Conservation (phyloP, 2,888 invertebrate species). For the Drosophila borealis region DNA sequence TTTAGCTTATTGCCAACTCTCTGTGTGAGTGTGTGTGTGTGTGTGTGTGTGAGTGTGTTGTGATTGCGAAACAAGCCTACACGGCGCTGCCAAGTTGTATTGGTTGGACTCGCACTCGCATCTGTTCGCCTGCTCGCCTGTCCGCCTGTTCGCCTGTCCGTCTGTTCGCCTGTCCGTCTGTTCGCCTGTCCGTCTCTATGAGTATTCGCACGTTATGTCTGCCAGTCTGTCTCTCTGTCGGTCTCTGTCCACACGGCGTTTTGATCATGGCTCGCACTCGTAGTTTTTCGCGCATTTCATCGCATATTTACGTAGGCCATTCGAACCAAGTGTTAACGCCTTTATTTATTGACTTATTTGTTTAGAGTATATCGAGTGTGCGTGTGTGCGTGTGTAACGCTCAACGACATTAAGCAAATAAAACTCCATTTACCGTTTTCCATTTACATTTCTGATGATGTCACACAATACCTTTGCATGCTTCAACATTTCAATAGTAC, state of each 20-base stretch:
- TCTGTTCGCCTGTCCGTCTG: conserved; percentile 33
- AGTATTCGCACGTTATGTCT: not conserved
- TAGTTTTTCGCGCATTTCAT: conserved; percentile 69
- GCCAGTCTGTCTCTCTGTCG: not conserved
- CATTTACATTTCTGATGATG: conserved; percentile 62
- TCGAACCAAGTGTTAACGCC: conserved; percentile 73
- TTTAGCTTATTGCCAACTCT: conserved; percentile 75
- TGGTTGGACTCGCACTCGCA: conserved; percentile 39
- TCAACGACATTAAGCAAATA: conserved; percentile 65
- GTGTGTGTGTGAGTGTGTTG: conserved; percentile 25
- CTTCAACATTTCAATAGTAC: not conserved
- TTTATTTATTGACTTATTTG: conserved; percentile 80
- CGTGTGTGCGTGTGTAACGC: conserved; percentile 38
- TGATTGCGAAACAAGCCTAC: conserved; percentile 73
- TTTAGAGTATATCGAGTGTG: conserved; percentile 44
- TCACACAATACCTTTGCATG: conserved; percentile 48
- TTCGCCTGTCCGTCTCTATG: conserved; percentile 7
- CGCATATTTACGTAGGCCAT: conserved; percentile 78
- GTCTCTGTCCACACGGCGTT: conserved; percentile 31
- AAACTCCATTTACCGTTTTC: conserved; percentile 76
- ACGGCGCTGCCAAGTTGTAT: conserved; percentile 57
- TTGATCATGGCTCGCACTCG: conserved; percentile 47
- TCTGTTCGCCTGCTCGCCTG: conserved; percentile 36
- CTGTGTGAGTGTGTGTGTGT: conserved; percentile 23
- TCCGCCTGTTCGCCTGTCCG: conserved; percentile 5